These are phyloP conservation scores for Aegithalos caudatus DNA, from an alignment of 2,113 vertebrate species.

Conservation along the genomic window DNA sequence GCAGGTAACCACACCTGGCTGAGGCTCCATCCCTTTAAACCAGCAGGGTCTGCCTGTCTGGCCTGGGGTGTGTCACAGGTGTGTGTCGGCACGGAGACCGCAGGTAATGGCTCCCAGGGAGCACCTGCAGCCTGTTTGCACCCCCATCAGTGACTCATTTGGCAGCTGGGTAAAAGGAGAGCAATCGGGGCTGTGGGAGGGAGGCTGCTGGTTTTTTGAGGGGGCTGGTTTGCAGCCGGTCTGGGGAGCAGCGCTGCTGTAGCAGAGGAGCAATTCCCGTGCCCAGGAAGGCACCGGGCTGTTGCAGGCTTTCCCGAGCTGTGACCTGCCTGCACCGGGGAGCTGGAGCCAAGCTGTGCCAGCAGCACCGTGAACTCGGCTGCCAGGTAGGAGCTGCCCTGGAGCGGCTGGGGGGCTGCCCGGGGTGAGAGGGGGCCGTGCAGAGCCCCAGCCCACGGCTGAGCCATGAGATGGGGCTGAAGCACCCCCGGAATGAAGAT, in stretches of 20 bases:
- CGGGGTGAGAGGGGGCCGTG: accelerated
- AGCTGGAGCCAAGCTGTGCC: not conserved
- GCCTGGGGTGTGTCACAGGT: not conserved
- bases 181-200: not conserved
- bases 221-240: not conserved
- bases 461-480: not conserved
- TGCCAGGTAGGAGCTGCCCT: not conserved
- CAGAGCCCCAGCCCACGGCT: not conserved
- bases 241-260: accelerated
- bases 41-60: not conserved
- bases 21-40: accelerated
- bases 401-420: accelerated
- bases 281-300: accelerated
- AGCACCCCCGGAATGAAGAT: accelerated
- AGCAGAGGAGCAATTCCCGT: accelerated
- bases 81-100: accelerated
- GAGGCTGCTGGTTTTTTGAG: accelerated
- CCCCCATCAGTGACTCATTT: accelerated
- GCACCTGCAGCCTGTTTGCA: not conserved
- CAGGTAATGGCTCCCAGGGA: accelerated
- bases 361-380: accelerated
- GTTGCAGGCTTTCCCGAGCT: accelerated
- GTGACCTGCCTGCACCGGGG: accelerated
- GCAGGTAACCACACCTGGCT: not conserved
- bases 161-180: not conserved